These are phyloP conservation scores for Atlantisia rogersi DNA, from an alignment of 2,113 vertebrate species.

Conservation along the genomic window DNA sequence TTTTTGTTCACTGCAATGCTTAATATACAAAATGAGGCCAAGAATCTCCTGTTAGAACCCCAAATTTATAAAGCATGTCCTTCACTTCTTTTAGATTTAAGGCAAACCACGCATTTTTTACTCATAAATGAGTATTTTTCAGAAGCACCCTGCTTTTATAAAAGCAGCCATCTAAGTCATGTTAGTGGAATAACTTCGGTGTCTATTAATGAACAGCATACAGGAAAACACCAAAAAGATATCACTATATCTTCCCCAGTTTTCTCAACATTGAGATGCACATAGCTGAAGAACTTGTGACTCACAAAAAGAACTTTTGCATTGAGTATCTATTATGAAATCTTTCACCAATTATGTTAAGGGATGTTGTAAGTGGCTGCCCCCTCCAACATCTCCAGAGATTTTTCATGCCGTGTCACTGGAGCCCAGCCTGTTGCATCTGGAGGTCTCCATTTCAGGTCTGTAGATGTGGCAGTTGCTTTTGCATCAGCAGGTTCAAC, in stretches of 20 bases:
- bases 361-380: rapidly evolving
- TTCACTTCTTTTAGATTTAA: background rate
- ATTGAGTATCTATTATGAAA: background rate
- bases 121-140: background rate
- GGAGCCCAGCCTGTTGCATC: rapidly evolving
- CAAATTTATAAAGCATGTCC: background rate
- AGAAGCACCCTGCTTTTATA: background rate
- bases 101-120: background rate
- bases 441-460: background rate
- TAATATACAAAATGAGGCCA: background rate
- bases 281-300: background rate
- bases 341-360: background rate
- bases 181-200: background rate
- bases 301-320: background rate
- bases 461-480: rapidly evolving
- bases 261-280: background rate
- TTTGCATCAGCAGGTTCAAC: background rate
- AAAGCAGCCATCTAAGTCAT: background rate
- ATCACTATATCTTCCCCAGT: background rate
- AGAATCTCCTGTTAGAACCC: background rate
- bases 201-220: background rate
- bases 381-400: background rate
- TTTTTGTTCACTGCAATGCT: background rate
- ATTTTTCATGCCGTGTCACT: background rate
- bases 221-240: background rate